Evolutionary conservation across 2,888 invertebrate species (phyloP), one percentile per base, ranked within the genome.

Genomic region (Operophtera brumata): DNA sequence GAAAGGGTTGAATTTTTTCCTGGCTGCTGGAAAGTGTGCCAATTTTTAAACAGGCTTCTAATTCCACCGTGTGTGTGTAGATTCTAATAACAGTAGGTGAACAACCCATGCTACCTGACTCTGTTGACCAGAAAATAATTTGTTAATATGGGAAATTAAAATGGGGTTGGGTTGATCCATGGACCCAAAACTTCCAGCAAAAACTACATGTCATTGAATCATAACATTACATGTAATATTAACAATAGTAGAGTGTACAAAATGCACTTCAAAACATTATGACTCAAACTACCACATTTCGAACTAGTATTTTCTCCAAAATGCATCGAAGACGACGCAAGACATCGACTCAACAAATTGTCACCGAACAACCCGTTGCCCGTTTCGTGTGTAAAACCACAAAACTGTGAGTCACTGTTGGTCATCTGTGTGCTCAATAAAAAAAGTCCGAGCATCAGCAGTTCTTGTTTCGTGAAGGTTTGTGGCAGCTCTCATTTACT

Each of bases 341-440:
- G n/a, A n/a, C n/a, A n/a, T n/a, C n/a, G n/a, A 47, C 44, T n/a
- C 39, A 52, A 35, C 8, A 36, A 46, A 36, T 41, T 36, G 36
- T 46, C 42, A 28, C 10, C 52, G 28, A 51, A 46, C 20, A 41
- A 11, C 9, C 35, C 41, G 20, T 9, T n/a, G 20, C 7, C 20
- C 34, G 45, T 13, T 41, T 35, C 14, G 36, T 14, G 10, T 37
- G 26, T 42, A 37, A 52, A 52, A 52, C 52, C 52, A 52, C 46
- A 36, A 47, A 35, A 43, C 10, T 20, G 25, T 51, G 52, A 47
- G 20, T 50, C 48, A 58, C 34, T 2, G 48, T 40, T 39, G 51
- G 46, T 52, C 46, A 52, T 42, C 41, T 45, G 42, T 36, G 42
- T 39, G 12, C 20, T 41, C 41, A 41, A 41, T 41, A 35, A n/a